Evolutionary conservation across 1,140 invertebrate species (phyloP).

Genomic region (Prorops nasuta): DNA sequence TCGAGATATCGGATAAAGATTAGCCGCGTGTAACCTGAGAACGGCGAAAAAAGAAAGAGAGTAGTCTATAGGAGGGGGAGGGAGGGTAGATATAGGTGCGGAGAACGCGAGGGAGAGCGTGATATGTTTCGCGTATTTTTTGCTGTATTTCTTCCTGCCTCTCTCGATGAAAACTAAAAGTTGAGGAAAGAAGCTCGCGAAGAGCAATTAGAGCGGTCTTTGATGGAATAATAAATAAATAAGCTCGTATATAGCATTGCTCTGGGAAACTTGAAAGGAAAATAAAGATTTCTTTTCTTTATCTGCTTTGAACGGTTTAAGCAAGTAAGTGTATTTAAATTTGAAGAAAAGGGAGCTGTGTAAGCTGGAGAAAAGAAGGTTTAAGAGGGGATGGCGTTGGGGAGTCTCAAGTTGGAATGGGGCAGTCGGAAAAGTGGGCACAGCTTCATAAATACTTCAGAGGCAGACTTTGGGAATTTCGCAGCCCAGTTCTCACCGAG

Average conservation of each 20-base stretch:
- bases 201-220: conserved; percentile 7
- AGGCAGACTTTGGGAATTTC: conserved; percentile 38
- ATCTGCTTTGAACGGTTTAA: neutral
- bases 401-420: too few species aligned
- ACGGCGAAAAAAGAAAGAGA: conserved; percentile 3
- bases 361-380: conserved; percentile 11
- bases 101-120: conserved; percentile 13
- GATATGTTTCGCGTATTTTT: conserved; percentile 14
- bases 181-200: neutral
- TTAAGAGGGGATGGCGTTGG: conserved; percentile 14
- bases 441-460: conserved; percentile 44
- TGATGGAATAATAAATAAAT: too few species aligned
- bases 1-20: conserved; percentile 40
- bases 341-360: too few species aligned
- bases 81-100: conserved; percentile 8
- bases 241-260: too few species aligned
- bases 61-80: conserved; percentile 6
- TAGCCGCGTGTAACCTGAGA: conserved; percentile 24
- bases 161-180: conserved; percentile 4
- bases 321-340: neutral
- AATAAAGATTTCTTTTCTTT: too few species aligned
- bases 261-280: too few species aligned
- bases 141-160: neutral
- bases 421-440: conserved; percentile 10
- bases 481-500: conserved; percentile 30